These are phyloP conservation scores for Fratercula arctica DNA, from an alignment of 2,797 vertebrate genomes.

Conservation along the genomic window DNA sequence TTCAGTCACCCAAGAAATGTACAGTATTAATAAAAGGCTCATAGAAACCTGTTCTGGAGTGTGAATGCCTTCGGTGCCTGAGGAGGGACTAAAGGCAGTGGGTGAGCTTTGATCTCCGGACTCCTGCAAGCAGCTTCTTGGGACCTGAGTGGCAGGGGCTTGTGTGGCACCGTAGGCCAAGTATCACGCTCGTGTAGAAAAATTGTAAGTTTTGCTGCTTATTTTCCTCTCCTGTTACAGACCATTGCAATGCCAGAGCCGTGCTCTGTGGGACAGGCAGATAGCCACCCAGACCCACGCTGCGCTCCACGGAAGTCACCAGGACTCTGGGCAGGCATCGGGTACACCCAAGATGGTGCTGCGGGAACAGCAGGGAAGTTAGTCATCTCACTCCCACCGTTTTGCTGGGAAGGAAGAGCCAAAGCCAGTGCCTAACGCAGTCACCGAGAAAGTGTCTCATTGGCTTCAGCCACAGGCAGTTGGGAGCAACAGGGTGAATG, in stretches of 20 bases:
- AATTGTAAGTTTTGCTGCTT: background rate
- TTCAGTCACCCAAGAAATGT: constrained; percentile 55
- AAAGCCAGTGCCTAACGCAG: background rate
- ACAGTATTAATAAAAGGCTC: constrained; percentile 34
- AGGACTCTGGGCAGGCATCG: background rate
- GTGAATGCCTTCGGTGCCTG: background rate
- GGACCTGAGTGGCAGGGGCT: background rate
- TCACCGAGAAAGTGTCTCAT: background rate
- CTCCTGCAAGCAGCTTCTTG: background rate
- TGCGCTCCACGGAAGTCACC: background rate
- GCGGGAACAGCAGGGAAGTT: background rate
- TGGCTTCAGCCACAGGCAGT: background rate
- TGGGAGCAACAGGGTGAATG: background rate
- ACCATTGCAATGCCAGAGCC: accelerated
- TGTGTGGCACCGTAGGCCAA: background rate
- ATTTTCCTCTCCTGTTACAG: background rate
- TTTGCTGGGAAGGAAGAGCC: background rate
- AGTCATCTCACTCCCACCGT: background rate
- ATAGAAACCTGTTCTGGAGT: background rate
- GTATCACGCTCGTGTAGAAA: accelerated
- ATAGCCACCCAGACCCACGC: accelerated
- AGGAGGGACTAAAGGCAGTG: background rate
- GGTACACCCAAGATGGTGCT: background rate
- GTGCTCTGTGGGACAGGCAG: background rate
- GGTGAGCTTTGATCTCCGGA: background rate